These are phyloP conservation scores for Drosophila kikkawai DNA, from an alignment of 1,140 invertebrate species.

Conservation along the genomic window DNA sequence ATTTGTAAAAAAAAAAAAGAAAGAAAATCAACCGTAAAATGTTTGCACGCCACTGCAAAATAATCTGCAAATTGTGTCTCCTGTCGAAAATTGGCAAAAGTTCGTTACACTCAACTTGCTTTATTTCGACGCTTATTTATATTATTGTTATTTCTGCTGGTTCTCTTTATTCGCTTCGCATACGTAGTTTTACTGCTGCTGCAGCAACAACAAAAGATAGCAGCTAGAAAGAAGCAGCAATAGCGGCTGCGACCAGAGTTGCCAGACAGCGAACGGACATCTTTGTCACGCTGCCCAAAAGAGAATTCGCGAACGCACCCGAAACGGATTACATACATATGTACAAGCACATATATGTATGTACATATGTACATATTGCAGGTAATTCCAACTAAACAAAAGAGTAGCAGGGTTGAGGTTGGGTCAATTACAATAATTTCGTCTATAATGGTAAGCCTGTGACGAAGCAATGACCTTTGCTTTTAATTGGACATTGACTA, in stretches of 20 bases:
- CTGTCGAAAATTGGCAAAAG: slow-evolving; percentile 28
- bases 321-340: slow-evolving; percentile 27
- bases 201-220: slow-evolving; percentile 51
- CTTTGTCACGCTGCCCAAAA: slow-evolving; percentile 57
- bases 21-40: slow-evolving; percentile 40
- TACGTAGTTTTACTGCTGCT: slow-evolving; percentile 57
- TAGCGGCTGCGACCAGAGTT: slow-evolving; percentile 43
- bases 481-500: slow-evolving; percentile 13
- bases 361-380: slow-evolving; percentile 1
- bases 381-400: slow-evolving; percentile 20
- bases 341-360: not conserved
- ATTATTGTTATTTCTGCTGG: slow-evolving; percentile 48
- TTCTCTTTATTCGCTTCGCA: slow-evolving; percentile 62
- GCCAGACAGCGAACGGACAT: slow-evolving; percentile 49
- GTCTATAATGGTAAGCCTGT: not conserved
- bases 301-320: slow-evolving; percentile 54
- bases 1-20: slow-evolving; percentile 38
- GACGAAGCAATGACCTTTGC: slow-evolving; percentile 34
- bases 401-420: not conserved
- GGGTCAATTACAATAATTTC: slow-evolving; percentile 13
- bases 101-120: slow-evolving; percentile 54
- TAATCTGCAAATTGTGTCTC: slow-evolving; percentile 35
- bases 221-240: slow-evolving; percentile 37
- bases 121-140: slow-evolving; percentile 60
- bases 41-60: slow-evolving; percentile 42